A percentile compares a stretch with the other conserved stretches of the same genome.
These are phyloP conservation scores for Osedax frankpressi DNA, from an alignment of 2,888 invertebrate species.

Conservation along the genomic window DNA sequence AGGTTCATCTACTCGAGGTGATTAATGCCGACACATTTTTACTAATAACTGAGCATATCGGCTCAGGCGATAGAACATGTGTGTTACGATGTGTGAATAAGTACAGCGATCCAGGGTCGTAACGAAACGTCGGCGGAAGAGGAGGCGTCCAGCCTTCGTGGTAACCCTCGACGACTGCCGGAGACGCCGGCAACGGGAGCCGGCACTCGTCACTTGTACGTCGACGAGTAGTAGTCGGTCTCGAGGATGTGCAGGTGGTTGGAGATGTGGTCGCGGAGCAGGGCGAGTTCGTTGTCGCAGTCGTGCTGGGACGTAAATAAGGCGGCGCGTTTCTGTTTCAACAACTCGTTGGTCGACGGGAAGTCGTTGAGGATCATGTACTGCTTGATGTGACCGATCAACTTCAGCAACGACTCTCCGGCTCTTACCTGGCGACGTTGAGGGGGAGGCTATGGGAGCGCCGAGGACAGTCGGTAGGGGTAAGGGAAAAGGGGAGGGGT, in stretches of 20 bases:
- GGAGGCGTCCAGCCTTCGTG: too few species aligned
- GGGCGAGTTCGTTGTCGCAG: conserved; percentile 82
- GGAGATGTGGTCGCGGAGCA: conserved; percentile 82
- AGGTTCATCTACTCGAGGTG: too few species aligned
- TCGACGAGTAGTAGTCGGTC: conserved; percentile 67
- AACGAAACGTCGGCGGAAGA: too few species aligned
- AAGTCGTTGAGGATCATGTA: conserved; percentile 95
- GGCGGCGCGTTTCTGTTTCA: conserved; percentile 77
- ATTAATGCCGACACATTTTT: too few species aligned
- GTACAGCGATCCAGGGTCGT: too few species aligned
- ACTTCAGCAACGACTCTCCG: conserved; percentile 87
- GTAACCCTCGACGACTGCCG: too few species aligned
- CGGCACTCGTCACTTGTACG: conserved; percentile 38
- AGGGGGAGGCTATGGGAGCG: too few species aligned
- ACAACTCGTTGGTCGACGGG: conserved; percentile 90
- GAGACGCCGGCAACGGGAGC: too few species aligned
- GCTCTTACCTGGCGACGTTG: conserved; percentile 60
- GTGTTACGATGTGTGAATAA: too few species aligned
- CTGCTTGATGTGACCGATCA: conserved; percentile 93
- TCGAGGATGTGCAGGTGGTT: conserved; percentile 80
- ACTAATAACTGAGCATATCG: too few species aligned
- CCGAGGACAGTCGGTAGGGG: background rate
- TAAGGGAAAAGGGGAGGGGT: background rate
- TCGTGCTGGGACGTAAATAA: conserved; percentile 79
- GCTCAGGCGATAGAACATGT: too few species aligned